Base-by-base conservation (phyloP, 1,140 invertebrate species). In the Aphidius gifuensis region DNA sequence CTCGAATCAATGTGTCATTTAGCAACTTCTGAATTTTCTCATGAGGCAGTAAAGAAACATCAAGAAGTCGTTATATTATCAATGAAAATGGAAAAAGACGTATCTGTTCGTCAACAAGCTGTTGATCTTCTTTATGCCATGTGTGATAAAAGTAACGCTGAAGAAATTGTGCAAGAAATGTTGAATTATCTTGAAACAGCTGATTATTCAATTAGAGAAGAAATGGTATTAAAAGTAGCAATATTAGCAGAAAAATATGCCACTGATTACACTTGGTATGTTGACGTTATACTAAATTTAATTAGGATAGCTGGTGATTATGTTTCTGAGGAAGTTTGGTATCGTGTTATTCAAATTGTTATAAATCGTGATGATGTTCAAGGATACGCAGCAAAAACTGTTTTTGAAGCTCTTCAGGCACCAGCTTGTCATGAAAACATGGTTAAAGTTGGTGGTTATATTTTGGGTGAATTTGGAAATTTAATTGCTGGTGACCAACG, bases 121-220 rank as follows among this genome's bases (percentile, higher is more conserved):
- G 97, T 99, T 3, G 98, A 99, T 83, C 83, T 99, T n/a, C 80
- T 99, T 0, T 99, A 99, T 82, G 98, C 98, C 11, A 99, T 99
- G 97, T 99, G 98, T 83, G 98, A 99, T 80, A 93, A 97, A 71
- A 95, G 93, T 59, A 99, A 99, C 83, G 95, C 97, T 9, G 97
- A 98, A 81, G 96, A 99, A 83, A 99, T 99, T 79, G 98, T 99
- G 4, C 94, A 97, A 77, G 97, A 99, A 83, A 99, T 99, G 98
- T 84, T 99, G 46, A 93, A 96, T 73, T 99, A 99, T 79, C 83
- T 99, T 62, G 97, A 99, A 84, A 97, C 96, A 11, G 97, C 98
- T 42, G 98, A 99, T 83, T 99, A 99, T 82, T 99, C 97, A 21
- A 99, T 99, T 71, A 86, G 97, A 69, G 98, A 99, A 83, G 98